These are phyloP conservation scores for Clusia tigrina DNA, from an alignment of 2,888 invertebrate species.

Conservation along the genomic window DNA sequence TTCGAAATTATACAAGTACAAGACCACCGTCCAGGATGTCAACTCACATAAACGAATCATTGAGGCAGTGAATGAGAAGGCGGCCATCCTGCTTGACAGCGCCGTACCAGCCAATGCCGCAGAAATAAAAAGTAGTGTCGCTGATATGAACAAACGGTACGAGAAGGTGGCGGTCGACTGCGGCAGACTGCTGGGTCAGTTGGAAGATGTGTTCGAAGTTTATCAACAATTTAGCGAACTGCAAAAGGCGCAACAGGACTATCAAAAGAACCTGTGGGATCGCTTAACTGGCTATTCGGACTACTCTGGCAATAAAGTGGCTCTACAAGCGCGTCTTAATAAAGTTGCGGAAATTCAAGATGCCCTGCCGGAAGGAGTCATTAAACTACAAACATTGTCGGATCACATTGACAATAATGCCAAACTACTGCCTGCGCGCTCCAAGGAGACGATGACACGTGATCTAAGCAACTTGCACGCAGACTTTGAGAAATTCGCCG, in stretches of 20 bases:
- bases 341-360: slow-evolving; percentile 84
- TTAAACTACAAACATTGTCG: slow-evolving; percentile 78
- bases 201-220: slow-evolving; percentile 80
- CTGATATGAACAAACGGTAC: slow-evolving; percentile 79
- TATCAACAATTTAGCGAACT: slow-evolving; percentile 88
- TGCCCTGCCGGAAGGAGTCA: slow-evolving; percentile 77
- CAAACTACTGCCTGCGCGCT: slow-evolving; percentile 78
- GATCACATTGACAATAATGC: slow-evolving; percentile 77
- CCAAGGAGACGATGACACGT: slow-evolving; percentile 84
- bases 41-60: slow-evolving; percentile 88
- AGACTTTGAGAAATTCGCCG: slow-evolving; percentile 83
- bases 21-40: slow-evolving; percentile 88
- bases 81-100: slow-evolving; percentile 73
- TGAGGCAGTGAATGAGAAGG: slow-evolving; percentile 90
- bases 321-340: slow-evolving; percentile 80
- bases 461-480: slow-evolving; percentile 82
- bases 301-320: slow-evolving; percentile 85
- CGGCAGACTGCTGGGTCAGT: slow-evolving; percentile 73
- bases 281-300: slow-evolving; percentile 83
- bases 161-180: slow-evolving; percentile 74
- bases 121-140: slow-evolving; percentile 75
- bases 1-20: slow-evolving; percentile 84
- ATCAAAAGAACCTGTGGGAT: slow-evolving; percentile 91
- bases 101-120: slow-evolving; percentile 58
- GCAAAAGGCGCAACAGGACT: slow-evolving; percentile 86